phyloP scores from a whole-genome alignment of 2,797 vertebrate genomes.

The Acomys russatus region DNA sequence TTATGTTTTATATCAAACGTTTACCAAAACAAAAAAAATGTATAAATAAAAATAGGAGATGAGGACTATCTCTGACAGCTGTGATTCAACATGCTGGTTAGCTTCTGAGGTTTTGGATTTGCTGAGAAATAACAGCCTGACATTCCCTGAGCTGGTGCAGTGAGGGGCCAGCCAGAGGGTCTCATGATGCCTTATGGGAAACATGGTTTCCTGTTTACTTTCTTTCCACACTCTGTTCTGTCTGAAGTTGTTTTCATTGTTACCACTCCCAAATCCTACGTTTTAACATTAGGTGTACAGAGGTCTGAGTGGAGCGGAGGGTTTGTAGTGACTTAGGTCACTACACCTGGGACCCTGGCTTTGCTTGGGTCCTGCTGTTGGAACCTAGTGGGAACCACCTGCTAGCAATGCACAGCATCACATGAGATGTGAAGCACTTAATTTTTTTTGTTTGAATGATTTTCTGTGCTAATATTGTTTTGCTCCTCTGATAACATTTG shows the following conservation, averaged over 20 bases:
- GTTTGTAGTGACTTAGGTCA: background rate
- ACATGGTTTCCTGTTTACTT: slow-evolving; percentile 77
- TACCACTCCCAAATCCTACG: slow-evolving; percentile 72
- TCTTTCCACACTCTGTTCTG: slow-evolving; percentile 79
- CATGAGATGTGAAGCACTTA: slow-evolving; percentile 61
- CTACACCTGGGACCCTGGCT: background rate
- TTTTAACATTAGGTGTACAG: slow-evolving; percentile 77
- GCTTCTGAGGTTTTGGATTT: slow-evolving; percentile 69
- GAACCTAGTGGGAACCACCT: background rate
- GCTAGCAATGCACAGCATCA: background rate
- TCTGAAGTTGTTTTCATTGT: slow-evolving; percentile 82
- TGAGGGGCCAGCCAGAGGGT: slow-evolving; percentile 77
- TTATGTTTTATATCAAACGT: slow-evolving; percentile 88
- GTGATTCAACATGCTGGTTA: slow-evolving; percentile 85
- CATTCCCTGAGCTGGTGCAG: slow-evolving; percentile 17
- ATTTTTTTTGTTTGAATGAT: background rate
- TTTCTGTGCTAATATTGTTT: slow-evolving; percentile 57
- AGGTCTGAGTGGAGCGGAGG: slow-evolving; percentile 59
- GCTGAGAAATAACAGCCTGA: slow-evolving; percentile 51
- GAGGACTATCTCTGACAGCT: slow-evolving; percentile 65
- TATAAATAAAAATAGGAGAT: slow-evolving; percentile 9
- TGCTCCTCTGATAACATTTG: slow-evolving; percentile 11
- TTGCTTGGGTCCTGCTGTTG: background rate
- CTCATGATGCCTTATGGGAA: slow-evolving; percentile 88
- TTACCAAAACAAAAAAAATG: slow-evolving; percentile 84